Evolutionary conservation across 2,888 invertebrate species (phyloP).

Genomic region (Drosophila subsilvestris): DNA sequence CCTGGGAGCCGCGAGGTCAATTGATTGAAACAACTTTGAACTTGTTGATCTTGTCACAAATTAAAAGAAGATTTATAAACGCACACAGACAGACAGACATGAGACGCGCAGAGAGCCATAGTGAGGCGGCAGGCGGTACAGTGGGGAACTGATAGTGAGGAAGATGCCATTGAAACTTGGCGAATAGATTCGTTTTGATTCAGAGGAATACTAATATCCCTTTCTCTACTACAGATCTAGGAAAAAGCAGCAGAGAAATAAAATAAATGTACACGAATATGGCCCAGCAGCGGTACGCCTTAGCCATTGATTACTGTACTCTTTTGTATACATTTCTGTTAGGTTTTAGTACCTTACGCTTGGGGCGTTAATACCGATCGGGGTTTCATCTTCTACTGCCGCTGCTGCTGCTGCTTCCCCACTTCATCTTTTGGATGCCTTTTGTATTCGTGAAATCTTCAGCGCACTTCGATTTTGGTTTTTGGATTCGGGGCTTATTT

Average conservation of each 20-base stretch:
- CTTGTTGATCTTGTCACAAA: conserved; percentile 85
- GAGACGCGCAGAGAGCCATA: conserved; percentile 14
- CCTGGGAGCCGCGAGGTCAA: conserved; percentile 83
- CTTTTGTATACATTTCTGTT: conserved; percentile 29
- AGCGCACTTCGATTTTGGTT: conserved; percentile 71
- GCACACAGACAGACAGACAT: conserved; percentile 47
- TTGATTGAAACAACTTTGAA: conserved; percentile 84
- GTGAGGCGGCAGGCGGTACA: conserved; percentile 40
- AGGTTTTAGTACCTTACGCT: conserved; percentile 44
- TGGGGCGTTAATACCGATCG: conserved; percentile 39
- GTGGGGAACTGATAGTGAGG: conserved; percentile 32
- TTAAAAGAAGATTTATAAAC: conserved; percentile 84
- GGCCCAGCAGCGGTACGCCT: background rate
- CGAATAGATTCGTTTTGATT: too few relatives aligned
- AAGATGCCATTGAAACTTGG: background rate
- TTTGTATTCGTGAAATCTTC: conserved; percentile 62
- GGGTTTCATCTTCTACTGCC: conserved; percentile 23
- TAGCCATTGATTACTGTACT: background rate
- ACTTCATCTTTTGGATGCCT: conserved; percentile 35
- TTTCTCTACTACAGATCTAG: background rate
- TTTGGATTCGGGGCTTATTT: conserved; percentile 10
- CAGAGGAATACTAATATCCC: background rate
- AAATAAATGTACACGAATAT: background rate
- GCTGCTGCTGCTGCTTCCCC: conserved; percentile 41
- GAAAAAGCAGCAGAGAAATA: background rate